Base-by-base conservation (phyloP, 2,113 vertebrate genomes). In the Herpailurus yagouaroundi region DNA sequence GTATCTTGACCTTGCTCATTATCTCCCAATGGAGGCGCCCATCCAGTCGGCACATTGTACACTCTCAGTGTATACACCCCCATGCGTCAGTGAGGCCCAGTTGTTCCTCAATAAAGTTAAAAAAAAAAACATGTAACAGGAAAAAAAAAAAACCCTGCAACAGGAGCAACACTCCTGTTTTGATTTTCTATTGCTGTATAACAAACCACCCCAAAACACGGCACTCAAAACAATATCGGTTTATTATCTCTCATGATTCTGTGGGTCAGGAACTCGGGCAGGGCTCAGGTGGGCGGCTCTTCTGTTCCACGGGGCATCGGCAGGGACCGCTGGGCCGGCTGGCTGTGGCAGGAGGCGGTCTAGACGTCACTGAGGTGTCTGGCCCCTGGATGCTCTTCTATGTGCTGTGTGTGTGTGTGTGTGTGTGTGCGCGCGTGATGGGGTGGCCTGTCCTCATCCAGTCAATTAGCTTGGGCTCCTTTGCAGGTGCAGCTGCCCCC, bases 1-100 rank as follows among this genome's bases (percentile, higher is more conserved):
- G 27, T 9, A 10, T 7, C 45, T 66, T 55, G 91, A 23, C 29
- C 25, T 52, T 23, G 18, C 60, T 19, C 7, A 25, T n/a, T 23
- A 23, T 48, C 12, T 31, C 33, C 31, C 69, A 77, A 2, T 0
- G 1, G 5, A 11, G 31, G 0, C n/a, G 6, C 4, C 0, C 0
- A 13, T 94, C 48, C n/a, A 29, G 55, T 45, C 60, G 9, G 27
- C 7, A 5, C 23, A 11, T 16, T 4, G 33, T 21, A 12, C 23
- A 14, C 5, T 7, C 55, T 33, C 73, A 52, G 41, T 38, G 21
- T 3, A 27, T 5, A 41, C 77, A 50, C 18, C 4, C 41, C 4
- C 2, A 10, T 69, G 41, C 41, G 45, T 36, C 48, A 15, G 7
- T 33, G 21, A 57, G 12, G 52, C 21, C 19, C 66, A 74, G 16